Evolutionary conservation across 2,113 vertebrate species (phyloP).

Genomic region (Thymallus thymallus): DNA sequence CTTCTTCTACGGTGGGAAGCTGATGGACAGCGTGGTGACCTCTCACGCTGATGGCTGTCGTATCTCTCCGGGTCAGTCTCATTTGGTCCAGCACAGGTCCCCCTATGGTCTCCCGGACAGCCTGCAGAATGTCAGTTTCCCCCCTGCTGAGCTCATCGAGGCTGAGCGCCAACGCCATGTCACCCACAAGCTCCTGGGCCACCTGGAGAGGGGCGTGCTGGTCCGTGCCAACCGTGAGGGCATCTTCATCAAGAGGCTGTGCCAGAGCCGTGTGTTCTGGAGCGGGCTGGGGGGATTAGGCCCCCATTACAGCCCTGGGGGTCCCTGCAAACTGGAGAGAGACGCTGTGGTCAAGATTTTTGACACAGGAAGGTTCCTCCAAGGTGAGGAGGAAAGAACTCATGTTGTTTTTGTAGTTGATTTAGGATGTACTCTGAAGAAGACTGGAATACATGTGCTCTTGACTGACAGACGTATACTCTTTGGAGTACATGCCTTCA

Average conservation of each 20-base stretch:
- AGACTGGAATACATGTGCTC: neutral
- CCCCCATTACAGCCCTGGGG: conserved; percentile 68
- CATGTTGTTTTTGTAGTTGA: too few species aligned
- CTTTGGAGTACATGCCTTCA: neutral
- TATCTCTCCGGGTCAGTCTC: conserved; percentile 78
- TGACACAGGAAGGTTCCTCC: conserved; percentile 84
- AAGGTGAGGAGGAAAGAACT: conserved; percentile 74
- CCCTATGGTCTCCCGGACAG: conserved; percentile 72
- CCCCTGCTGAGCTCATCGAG: conserved; percentile 80
- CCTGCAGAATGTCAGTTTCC: conserved; percentile 87
- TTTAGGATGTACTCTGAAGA: neutral
- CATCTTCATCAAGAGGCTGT: conserved; percentile 91
- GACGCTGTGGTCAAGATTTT: conserved; percentile 93
- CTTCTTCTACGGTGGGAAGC: conserved; percentile 91
- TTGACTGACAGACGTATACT: neutral
- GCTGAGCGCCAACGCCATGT: conserved; percentile 86
- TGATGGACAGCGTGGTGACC: conserved; percentile 80
- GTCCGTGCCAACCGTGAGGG: conserved; percentile 89
- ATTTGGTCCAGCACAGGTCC: conserved; percentile 48
- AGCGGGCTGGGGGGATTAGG: conserved; percentile 80
- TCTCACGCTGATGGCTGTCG: conserved; percentile 85
- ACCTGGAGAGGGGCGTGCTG: conserved; percentile 89
- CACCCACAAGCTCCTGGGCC: conserved; percentile 89
- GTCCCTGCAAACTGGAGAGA: conserved; percentile 87
- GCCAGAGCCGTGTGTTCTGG: conserved; percentile 96